Evolutionary conservation across 2,888 invertebrate species (phyloP).

Genomic region (Eupithecia exiguata): DNA sequence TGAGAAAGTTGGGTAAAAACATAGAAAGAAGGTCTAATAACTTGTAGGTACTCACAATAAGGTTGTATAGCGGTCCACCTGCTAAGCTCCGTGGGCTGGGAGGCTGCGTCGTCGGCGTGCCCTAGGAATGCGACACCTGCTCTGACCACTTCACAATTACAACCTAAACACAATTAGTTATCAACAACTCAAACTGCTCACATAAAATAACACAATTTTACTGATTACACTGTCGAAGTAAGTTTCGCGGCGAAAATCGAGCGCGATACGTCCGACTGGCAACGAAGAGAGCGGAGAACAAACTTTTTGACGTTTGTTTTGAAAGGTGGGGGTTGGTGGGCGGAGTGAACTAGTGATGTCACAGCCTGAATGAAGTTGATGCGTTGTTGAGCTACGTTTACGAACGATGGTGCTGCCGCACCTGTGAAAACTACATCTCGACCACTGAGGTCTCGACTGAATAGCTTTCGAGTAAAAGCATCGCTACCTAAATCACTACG

Average conservation of each 20-base stretch:
- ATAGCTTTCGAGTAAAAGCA: background rate
- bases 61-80: conserved; percentile 65
- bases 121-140: conserved; percentile 78
- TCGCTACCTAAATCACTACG: background rate
- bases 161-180: conserved; percentile 52
- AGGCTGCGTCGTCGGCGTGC: conserved; percentile 75
- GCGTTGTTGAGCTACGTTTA: conserved; percentile 33
- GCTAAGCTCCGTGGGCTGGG: conserved; percentile 59
- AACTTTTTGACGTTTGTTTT: conserved; percentile 58
- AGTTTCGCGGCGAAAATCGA: conserved; percentile 67
- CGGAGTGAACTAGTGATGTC: conserved; percentile 40
- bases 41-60: conserved; percentile 10
- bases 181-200: conserved; percentile 36
- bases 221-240: conserved; percentile 51
- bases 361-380: conserved; percentile 22
- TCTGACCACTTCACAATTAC: conserved; percentile 72
- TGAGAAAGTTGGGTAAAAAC: background rate
- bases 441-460: conserved; percentile 12
- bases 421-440: conserved; percentile 56
- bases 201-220: conserved; percentile 44
- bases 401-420: conserved; percentile 59
- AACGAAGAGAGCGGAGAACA: conserved; percentile 64
- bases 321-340: conserved; percentile 47
- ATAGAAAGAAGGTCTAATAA: background rate
- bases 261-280: conserved; percentile 43